Evolutionary conservation across 2,113 vertebrate genomes (phyloP).

Genomic region (Megaptera novaeangliae): DNA sequence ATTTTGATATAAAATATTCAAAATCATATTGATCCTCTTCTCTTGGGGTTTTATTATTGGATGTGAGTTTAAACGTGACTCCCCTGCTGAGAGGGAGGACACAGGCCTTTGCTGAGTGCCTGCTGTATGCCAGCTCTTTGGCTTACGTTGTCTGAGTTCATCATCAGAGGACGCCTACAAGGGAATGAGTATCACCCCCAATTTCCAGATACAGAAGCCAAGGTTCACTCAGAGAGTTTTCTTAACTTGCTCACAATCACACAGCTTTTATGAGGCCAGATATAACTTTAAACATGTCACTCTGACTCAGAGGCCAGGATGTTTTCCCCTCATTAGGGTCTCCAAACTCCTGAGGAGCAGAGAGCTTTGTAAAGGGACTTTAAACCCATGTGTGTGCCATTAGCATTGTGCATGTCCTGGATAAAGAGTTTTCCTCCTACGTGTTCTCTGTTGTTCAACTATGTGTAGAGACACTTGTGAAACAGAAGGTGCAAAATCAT

Average conservation of each 20-base stretch:
- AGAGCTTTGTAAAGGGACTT: neutral
- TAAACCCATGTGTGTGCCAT: neutral
- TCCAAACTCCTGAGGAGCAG: neutral
- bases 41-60: neutral
- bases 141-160: neutral
- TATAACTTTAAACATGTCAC: neutral
- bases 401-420: accelerated
- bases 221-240: neutral
- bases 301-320: neutral
- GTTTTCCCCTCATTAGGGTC: neutral
- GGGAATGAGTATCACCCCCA: too few relatives aligned
- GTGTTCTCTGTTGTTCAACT: neutral
- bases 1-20: neutral
- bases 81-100: neutral
- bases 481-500: neutral
- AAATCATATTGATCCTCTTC: neutral
- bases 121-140: neutral
- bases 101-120: neutral
- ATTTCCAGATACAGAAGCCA: neutral
- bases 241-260: neutral
- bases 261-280: neutral
- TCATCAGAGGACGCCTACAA: neutral
- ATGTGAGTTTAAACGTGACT: neutral
- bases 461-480: neutral
- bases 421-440: neutral